A percentile compares a stretch with the other conserved stretches of the same genome.
phyloP scores from a whole-genome alignment of 2,113 vertebrate species.

The Chunga burmeisteri region DNA sequence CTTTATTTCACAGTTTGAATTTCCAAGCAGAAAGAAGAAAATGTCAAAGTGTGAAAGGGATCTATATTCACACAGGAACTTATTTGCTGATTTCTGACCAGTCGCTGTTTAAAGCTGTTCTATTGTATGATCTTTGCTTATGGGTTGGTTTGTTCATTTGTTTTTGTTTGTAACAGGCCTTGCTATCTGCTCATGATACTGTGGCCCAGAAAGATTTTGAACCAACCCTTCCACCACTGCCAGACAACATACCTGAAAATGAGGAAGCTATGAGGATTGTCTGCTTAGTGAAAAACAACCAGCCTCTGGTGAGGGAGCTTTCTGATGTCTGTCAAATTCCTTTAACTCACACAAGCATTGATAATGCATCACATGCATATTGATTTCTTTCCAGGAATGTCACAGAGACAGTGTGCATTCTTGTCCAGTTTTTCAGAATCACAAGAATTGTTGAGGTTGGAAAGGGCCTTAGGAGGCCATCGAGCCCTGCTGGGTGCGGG shows the following conservation, averaged over 20 bases:
- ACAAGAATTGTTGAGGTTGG: not conserved
- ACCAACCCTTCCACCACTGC: constrained; percentile 87
- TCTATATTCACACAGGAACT: not conserved
- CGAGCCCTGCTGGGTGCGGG: not conserved
- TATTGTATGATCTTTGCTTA: not conserved
- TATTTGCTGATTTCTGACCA: not conserved
- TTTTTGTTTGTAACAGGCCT: constrained; percentile 75
- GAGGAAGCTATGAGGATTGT: constrained; percentile 94
- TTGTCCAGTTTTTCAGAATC: not conserved
- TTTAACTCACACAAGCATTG: not conserved
- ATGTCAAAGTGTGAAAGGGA: not conserved
- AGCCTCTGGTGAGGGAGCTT: constrained; percentile 86
- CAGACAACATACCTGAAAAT: constrained; percentile 85
- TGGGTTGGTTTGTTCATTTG: not conserved
- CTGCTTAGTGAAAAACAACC: constrained; percentile 96
- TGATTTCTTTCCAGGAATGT: not conserved
- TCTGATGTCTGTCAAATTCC: not conserved
- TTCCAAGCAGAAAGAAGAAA: not conserved
- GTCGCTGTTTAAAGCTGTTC: not conserved
- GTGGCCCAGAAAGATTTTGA: constrained; percentile 93
- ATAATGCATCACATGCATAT: not conserved
- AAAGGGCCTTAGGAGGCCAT: not conserved
- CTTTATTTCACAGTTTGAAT: not conserved
- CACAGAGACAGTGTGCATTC: not conserved
- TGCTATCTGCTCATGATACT: constrained; percentile 89